Evolutionary conservation across 2,113 vertebrate genomes (phyloP).

Genomic region (Actenoides hombroni): DNA sequence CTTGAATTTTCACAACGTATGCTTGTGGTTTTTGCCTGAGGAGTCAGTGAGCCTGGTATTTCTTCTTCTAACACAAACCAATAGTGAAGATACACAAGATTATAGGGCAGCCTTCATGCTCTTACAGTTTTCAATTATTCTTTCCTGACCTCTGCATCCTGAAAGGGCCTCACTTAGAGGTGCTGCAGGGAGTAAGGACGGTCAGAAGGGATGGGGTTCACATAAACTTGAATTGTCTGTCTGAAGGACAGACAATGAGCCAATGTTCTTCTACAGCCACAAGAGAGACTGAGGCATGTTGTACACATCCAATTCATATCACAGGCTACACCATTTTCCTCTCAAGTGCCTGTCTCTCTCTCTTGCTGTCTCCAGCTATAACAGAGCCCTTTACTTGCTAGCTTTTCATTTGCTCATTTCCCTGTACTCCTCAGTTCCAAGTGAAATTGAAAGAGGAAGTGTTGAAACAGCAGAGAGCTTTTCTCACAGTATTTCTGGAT

Average conservation of each 20-base stretch:
- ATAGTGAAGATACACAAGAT: neutral
- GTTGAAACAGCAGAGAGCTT: neutral
- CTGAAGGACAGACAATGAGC: neutral
- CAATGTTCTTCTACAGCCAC: neutral
- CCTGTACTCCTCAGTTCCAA: neutral
- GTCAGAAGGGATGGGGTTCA: neutral
- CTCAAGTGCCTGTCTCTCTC: neutral
- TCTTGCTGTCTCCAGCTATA: neutral
- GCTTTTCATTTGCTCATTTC: neutral
- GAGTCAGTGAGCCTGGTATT: neutral
- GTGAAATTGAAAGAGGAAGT: constrained; percentile 25
- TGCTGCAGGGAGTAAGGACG: neutral
- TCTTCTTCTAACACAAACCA: neutral
- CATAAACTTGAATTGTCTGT: fast-evolving
- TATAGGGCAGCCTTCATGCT: fast-evolving
- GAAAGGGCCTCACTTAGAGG: neutral
- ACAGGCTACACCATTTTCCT: neutral
- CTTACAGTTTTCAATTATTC: neutral
- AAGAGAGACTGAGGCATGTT: neutral
- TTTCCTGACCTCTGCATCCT: neutral
- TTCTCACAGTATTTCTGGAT: constrained; percentile 41
- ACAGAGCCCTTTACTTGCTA: neutral
- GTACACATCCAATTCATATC: fast-evolving
- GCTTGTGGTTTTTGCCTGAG: neutral
- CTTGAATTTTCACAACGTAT: constrained; percentile 15